Percentiles rank a stretch among this genome's conserved stretches.
Evolutionary conservation across 2,888 invertebrate species (phyloP).

Genomic region (Adineta ricciae): DNA sequence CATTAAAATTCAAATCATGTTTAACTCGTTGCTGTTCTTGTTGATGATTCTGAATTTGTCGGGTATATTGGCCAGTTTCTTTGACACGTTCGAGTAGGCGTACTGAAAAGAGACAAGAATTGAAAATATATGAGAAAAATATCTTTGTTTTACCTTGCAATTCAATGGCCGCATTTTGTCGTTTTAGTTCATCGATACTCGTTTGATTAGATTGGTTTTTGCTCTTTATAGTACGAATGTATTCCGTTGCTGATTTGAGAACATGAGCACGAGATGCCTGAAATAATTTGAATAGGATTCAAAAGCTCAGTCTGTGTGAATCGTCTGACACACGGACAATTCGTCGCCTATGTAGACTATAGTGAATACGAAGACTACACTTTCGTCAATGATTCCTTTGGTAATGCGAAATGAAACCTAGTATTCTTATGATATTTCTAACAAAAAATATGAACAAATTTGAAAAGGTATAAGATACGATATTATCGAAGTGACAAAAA

Average conservation of each 20-base stretch:
- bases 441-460: too few relatives aligned
- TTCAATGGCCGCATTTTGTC: constrained; percentile 77
- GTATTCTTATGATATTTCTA: too few relatives aligned
- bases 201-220: constrained; percentile 85
- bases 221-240: constrained; percentile 83
- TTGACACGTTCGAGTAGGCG: not conserved
- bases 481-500: too few relatives aligned
- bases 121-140: too few relatives aligned
- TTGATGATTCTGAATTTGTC: not conserved
- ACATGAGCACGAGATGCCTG: constrained; percentile 81
- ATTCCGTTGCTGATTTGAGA: constrained; percentile 91
- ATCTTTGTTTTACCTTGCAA: constrained; percentile 62
- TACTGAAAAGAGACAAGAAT: not conserved
- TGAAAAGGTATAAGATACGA: too few relatives aligned
- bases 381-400: too few relatives aligned
- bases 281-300: constrained; percentile 31
- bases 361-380: too few relatives aligned
- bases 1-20: not conserved
- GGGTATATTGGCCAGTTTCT: not conserved
- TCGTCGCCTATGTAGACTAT: too few relatives aligned
- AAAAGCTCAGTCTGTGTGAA: not conserved
- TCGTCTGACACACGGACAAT: too few relatives aligned
- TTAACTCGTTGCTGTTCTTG: not conserved
- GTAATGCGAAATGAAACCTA: too few relatives aligned
- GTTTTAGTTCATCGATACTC: constrained; percentile 83